Evolutionary conservation across 2,888 invertebrate species (phyloP), one percentile per base, ranked within the genome.

Genomic region (Cephonodes hylas): DNA sequence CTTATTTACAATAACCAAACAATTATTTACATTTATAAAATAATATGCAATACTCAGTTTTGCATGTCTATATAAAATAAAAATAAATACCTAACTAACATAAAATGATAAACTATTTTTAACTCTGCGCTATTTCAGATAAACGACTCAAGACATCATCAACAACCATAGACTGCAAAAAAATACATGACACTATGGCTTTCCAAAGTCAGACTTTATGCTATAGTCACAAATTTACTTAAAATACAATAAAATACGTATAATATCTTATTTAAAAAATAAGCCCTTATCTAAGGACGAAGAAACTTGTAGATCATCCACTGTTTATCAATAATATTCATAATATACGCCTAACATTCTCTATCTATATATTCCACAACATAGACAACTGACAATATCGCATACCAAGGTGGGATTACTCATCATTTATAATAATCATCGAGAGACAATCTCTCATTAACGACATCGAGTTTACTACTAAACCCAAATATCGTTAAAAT

Each of bases 41-140:
- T 73, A 75, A 75, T 79, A 79, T 81, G 81, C 80, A 78, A 75
- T 73, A 77, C 76, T 79, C 77, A 74, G 73, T 74, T 73, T 73
- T 65, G 68, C 68, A 72, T 68, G 68, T 68, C 64, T 62, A 53
- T 66, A 64, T 64, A 64, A 57, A 62, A 46, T 60, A 63, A 58
- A 59, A 62, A 69, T 61, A 66, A 68, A 63, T 64, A 61, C 62
- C 61, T 62, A 59, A 67, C 44, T 62, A 59, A 18, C 18, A 13
- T 58, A 25, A 25, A 25, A 15, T 18, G 23, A 42, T n/a, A 42
- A 31, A 34, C 5, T 45, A 31, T 18, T 31, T 45, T 20, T 53
- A 48, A 48, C 23, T 15, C 48, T 48, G 44, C 20, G 10, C 10
- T 44, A 53, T 31, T 18, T 27, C 18, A 53, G 31, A 53, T 31